Conservation (phyloP, 1,140 invertebrate species). For the Aphaenogaster rudis region DNA sequence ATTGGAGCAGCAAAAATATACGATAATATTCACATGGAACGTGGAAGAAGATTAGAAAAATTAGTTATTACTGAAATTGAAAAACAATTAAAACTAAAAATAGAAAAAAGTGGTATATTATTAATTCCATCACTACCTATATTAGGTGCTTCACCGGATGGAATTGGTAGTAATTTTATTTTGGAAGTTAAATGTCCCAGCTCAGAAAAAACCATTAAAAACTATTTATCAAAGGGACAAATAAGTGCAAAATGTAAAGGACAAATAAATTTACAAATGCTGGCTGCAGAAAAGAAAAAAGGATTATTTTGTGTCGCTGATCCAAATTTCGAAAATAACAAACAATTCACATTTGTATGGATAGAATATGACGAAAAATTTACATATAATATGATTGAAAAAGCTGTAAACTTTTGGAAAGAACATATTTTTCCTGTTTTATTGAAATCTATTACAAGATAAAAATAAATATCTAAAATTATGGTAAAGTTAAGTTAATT, state of each 20-base stretch:
- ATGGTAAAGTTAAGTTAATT: neutral
- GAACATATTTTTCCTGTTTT: neutral
- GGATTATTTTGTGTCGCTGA: neutral
- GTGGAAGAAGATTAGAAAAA: neutral
- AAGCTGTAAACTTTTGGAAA: neutral
- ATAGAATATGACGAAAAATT: neutral
- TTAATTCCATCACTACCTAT: neutral
- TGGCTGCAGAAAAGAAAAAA: neutral
- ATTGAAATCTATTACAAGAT: neutral
- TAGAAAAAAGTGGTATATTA: neutral
- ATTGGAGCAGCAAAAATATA: neutral
- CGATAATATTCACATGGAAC: neutral
- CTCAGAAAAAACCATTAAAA: neutral
- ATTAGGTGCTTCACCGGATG: neutral
- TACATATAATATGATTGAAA: neutral
- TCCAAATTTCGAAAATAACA: neutral
- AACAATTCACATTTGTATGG: neutral
- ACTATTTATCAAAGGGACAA: neutral
- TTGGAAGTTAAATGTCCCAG: neutral
- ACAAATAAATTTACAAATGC: neutral
- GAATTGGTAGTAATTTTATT: neutral
- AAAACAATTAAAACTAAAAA: neutral
- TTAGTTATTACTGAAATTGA: neutral
- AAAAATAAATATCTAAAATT: neutral
- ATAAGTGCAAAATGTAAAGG: neutral